Evolutionary conservation across 1,140 invertebrate species (phyloP).

Genomic region (Dreissena rostriformis): DNA sequence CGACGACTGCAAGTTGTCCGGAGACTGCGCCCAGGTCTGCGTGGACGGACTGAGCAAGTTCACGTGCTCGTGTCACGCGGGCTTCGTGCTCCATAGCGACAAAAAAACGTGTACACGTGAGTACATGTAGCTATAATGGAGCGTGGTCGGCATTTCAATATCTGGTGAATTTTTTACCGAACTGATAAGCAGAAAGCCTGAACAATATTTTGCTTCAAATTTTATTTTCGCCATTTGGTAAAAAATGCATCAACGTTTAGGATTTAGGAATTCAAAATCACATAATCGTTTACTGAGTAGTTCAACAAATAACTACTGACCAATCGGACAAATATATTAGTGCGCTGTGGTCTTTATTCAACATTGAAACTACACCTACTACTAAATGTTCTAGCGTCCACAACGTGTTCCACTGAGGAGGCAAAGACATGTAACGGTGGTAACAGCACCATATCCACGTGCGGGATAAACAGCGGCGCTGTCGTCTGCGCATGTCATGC

Average conservation of each 20-base stretch:
- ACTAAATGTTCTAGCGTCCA: conserved; percentile 46
- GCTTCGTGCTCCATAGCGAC: conserved; percentile 33
- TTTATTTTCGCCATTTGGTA: too few relatives aligned
- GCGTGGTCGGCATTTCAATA: not conserved
- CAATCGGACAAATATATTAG: too few relatives aligned
- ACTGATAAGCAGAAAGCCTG: not conserved
- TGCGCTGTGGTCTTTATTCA: too few relatives aligned
- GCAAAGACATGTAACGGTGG: conserved; percentile 54
- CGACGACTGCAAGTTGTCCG: conserved; percentile 60
- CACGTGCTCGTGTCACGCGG: conserved; percentile 62
- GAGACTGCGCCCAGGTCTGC: conserved; percentile 63
- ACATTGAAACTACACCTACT: too few relatives aligned
- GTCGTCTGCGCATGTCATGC: conserved; percentile 55
- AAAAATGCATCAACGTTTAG: too few relatives aligned
- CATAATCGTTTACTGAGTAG: too few relatives aligned
- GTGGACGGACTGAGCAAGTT: conserved; percentile 59
- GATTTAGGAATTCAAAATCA: too few relatives aligned
- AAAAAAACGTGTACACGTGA: conserved; percentile 23
- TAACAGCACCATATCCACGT: conserved; percentile 43
- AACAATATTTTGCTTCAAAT: too few relatives aligned
- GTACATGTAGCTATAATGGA: not conserved
- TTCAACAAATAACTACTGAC: too few relatives aligned
- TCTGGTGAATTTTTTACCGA: not conserved
- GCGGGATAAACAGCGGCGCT: conserved; percentile 45
- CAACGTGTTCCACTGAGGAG: conserved; percentile 43